These are phyloP conservation scores for Diaperis boleti DNA, from an alignment of 2,888 invertebrate species.

Conservation along the genomic window DNA sequence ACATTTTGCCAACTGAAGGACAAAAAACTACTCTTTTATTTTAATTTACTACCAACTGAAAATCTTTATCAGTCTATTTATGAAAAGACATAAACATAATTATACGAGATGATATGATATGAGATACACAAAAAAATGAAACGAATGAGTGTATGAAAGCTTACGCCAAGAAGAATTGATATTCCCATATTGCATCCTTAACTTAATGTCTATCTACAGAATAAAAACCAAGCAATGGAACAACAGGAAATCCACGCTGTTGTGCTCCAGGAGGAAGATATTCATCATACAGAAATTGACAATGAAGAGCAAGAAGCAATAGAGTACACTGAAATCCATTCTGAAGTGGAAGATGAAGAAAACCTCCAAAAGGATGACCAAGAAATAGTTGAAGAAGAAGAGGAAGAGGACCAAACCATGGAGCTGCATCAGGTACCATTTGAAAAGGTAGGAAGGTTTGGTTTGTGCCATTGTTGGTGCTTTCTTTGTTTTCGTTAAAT, in stretches of 20 bases:
- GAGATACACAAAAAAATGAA: too few relatives aligned
- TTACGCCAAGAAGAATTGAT: too few relatives aligned
- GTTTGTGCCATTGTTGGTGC: slow-evolving; percentile 44
- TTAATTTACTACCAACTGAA: too few relatives aligned
- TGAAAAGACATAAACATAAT: too few relatives aligned
- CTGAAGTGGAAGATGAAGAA: slow-evolving; percentile 48
- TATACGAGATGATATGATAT: too few relatives aligned
- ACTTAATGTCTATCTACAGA: too few relatives aligned
- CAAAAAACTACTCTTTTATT: too few relatives aligned
- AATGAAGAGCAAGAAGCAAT: slow-evolving; percentile 44
- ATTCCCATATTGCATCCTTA: too few relatives aligned
- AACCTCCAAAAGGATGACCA: slow-evolving; percentile 44
- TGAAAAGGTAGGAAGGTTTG: slow-evolving; percentile 51
- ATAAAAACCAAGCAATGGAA: slow-evolving; percentile 41
- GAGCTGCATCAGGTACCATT: slow-evolving; percentile 51
- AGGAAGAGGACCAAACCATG: slow-evolving; percentile 52
- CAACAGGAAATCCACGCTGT: slow-evolving; percentile 38
- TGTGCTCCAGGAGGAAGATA: slow-evolving; percentile 38
- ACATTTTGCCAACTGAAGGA: too few relatives aligned
- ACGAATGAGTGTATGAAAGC: too few relatives aligned
- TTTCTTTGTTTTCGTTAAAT: slow-evolving; percentile 26
- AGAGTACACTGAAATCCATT: slow-evolving; percentile 44
- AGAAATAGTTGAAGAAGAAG: slow-evolving; percentile 55
- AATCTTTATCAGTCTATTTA: too few relatives aligned
- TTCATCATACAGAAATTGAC: slow-evolving; percentile 44